These are phyloP conservation scores for Haliaeetus leucogaster DNA, from an alignment of 2,113 vertebrate genomes.

Conservation along the genomic window DNA sequence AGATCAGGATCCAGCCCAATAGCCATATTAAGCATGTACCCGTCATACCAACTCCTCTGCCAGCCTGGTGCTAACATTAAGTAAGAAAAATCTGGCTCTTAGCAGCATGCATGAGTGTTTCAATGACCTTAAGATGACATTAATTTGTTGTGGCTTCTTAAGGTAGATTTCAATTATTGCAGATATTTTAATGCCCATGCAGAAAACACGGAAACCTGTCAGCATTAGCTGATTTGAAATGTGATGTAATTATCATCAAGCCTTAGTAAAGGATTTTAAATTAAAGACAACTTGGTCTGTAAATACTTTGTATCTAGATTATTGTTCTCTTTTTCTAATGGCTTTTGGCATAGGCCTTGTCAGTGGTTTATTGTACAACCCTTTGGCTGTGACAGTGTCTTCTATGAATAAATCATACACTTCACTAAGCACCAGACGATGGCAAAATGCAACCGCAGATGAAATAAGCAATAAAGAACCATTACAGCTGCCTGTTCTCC, in stretches of 20 bases:
- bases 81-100: neutral
- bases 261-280: constrained; percentile 18
- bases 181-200: neutral
- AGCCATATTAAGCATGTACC: rapidly evolving
- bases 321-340: constrained; percentile 49
- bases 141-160: neutral
- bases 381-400: constrained; percentile 17
- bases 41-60: neutral
- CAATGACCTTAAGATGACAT: neutral
- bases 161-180: neutral
- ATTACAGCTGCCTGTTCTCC: constrained; percentile 50
- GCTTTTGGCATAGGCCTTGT: constrained; percentile 54
- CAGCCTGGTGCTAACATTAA: neutral
- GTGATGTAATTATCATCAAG: constrained; percentile 17
- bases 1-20: neutral
- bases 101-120: neutral
- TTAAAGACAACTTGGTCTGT: constrained; percentile 43
- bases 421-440: constrained; percentile 27
- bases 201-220: neutral
- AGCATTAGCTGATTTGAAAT: neutral
- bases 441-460: constrained; percentile 49
- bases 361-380: constrained; percentile 30
- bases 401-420: constrained; percentile 72
- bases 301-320: constrained; percentile 43
- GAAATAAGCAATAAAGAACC: constrained; percentile 43